These are phyloP conservation scores for Salmo trutta DNA, from an alignment of 2,797 vertebrate species.

Conservation along the genomic window DNA sequence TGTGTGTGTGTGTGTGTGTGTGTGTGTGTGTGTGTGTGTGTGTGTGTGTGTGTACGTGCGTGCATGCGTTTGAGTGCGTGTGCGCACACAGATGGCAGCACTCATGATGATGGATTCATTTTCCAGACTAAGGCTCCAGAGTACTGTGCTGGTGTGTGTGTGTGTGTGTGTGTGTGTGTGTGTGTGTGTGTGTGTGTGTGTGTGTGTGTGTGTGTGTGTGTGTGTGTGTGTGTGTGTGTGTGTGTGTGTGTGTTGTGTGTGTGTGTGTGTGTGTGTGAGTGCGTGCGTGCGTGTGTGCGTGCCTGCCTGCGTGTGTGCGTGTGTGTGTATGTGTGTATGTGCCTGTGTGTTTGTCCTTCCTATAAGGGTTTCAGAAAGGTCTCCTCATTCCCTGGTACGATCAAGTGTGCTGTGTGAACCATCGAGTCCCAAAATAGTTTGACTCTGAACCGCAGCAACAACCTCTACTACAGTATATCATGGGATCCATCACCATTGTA, in stretches of 20 bases:
- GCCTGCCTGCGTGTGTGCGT: not conserved
- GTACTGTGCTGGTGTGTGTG: slow-evolving; percentile 15
- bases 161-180: not conserved
- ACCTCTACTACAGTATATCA: not conserved
- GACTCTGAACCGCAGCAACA: not conserved
- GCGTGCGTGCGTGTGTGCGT: slow-evolving; percentile 1
- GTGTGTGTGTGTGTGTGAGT: not conserved
- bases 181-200: not conserved
- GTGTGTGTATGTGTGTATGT: not conserved
- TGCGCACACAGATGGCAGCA: slow-evolving; percentile 55
- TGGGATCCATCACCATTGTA: not conserved
- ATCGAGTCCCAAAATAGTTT: not conserved
- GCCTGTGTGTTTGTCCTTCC: not conserved
- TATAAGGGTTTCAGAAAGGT: not conserved
- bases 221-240: not conserved
- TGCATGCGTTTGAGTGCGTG: not conserved
- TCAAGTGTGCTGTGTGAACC: not conserved
- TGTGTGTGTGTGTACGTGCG: slow-evolving; percentile 2
- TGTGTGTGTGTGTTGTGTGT: slow-evolving; percentile 8
- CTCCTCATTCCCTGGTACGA: not conserved
- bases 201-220: slow-evolving; percentile 4
- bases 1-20: not conserved
- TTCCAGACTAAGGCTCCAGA: slow-evolving; percentile 30
- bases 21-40: slow-evolving; percentile 28
- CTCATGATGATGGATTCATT: slow-evolving; percentile 55